Percentiles rank a stretch among this genome's conserved stretches.
Evolutionary conservation across 37 sponge, comb jelly and placozoan genomes (phyloP).

Genomic region (Ephydatia muelleri): DNA sequence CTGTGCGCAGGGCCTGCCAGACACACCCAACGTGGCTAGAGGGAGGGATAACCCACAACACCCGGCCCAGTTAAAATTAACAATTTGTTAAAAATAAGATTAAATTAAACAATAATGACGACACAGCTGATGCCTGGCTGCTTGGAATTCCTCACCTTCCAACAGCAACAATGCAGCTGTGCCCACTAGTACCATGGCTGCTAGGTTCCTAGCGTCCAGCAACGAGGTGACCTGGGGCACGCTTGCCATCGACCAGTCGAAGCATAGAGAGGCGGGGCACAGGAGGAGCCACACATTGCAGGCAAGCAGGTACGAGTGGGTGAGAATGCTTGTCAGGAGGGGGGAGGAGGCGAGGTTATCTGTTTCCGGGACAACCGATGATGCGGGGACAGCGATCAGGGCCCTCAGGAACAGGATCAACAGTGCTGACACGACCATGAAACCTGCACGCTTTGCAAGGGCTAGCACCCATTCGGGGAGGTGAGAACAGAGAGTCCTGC

Average conservation of each 20-base stretch:
- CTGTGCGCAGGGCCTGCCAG: not conserved
- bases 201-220: constrained; percentile 61
- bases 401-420: constrained; percentile 44
- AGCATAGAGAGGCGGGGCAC: constrained; percentile 76
- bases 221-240: constrained; percentile 57
- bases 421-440: constrained; percentile 5
- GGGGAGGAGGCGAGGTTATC: constrained; percentile 87
- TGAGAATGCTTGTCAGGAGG: constrained; percentile 60
- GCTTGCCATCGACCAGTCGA: constrained; percentile 96
- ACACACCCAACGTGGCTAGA: not conserved
- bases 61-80: too few species aligned
- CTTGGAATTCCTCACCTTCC: not conserved
- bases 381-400: constrained; percentile 40
- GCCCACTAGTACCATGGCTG: not conserved
- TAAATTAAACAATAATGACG: too few species aligned
- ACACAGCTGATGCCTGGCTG: too few species aligned
- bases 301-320: constrained; percentile 72
- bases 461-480: not conserved
- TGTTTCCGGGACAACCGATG: constrained; percentile 72
- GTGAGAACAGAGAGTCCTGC: not conserved
- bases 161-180: not conserved
- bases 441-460: not conserved
- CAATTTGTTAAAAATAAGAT: too few species aligned
- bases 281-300: constrained; percentile 80
- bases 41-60: not conserved